Percentiles rank a stretch among this genome's conserved stretches.
phyloP scores from a whole-genome alignment of 2,888 invertebrate genomes.

The Thereva unica region DNA sequence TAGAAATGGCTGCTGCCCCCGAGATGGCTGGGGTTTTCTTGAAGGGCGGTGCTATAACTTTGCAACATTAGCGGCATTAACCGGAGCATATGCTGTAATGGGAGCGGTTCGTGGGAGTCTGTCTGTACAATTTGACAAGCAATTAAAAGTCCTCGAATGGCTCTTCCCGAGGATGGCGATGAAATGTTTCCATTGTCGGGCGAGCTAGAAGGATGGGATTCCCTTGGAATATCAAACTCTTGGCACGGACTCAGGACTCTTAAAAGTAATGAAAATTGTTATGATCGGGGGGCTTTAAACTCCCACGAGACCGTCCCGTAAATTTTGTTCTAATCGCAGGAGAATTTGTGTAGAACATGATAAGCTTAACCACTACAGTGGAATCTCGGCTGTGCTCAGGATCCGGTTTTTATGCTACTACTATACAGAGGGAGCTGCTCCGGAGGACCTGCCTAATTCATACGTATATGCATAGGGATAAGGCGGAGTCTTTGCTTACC shows the following conservation, averaged over 20 bases:
- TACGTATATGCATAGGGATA: slow-evolving; percentile 6
- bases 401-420: slow-evolving; percentile 7
- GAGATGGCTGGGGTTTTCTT: too few relatives aligned
- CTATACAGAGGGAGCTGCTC: too few relatives aligned
- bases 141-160: too few relatives aligned
- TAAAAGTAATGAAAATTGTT: slow-evolving; percentile 29
- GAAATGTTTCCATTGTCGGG: slow-evolving; percentile 9
- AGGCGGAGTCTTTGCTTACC: slow-evolving; percentile 21
- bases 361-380: slow-evolving; percentile 6
- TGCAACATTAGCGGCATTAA: too few relatives aligned
- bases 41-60: too few relatives aligned
- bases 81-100: too few relatives aligned
- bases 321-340: slow-evolving; percentile 23
- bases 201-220: background rate
- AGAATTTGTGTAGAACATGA: slow-evolving; percentile 17
- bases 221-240: slow-evolving; percentile 10
- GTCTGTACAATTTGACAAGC: too few relatives aligned
- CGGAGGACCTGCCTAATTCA: background rate
- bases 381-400: slow-evolving; percentile 4
- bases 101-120: too few relatives aligned
- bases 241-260: slow-evolving; percentile 22
- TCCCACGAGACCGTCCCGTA: slow-evolving; percentile 9
- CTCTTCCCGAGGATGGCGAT: too few relatives aligned
- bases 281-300: slow-evolving; percentile 16
- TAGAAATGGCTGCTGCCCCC: too few relatives aligned